phyloP scores from a whole-genome alignment of 1,140 invertebrate genomes.

The Homarus americanus region DNA sequence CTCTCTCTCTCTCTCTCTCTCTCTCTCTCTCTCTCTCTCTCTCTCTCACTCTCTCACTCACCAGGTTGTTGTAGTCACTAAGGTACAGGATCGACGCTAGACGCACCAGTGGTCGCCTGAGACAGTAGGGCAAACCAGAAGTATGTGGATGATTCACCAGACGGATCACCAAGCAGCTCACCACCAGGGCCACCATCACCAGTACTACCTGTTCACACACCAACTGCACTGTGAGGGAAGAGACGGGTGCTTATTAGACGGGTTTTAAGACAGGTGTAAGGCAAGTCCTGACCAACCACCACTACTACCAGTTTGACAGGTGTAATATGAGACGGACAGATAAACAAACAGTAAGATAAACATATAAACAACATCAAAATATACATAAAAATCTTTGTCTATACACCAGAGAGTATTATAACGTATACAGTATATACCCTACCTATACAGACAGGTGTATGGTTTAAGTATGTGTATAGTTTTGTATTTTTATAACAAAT shows the following conservation, averaged over 20 bases:
- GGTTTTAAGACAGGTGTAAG: background rate
- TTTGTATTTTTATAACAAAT: too few species aligned
- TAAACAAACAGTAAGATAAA: too few species aligned
- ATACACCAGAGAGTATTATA: too few species aligned
- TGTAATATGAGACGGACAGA: too few species aligned
- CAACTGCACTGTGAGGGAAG: conserved; percentile 12
- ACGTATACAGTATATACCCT: too few species aligned
- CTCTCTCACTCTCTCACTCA: background rate
- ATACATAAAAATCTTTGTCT: too few species aligned
- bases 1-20: too few species aligned
- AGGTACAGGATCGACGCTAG: background rate
- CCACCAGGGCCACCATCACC: background rate
- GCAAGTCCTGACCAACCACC: background rate
- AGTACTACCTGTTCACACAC: conserved; percentile 8
- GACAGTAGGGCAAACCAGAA: background rate
- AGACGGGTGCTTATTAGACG: too few species aligned
- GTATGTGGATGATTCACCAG: background rate
- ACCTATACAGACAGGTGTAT: too few species aligned
- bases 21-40: too few species aligned
- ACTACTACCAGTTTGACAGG: background rate
- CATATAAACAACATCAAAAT: too few species aligned
- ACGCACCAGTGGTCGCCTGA: background rate
- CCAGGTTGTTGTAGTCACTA: background rate
- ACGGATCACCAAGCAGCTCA: background rate
- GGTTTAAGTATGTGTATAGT: too few species aligned